Evolutionary conservation across 2,113 vertebrate species (phyloP).

Genomic region (Phalacrocorax pelagicus): DNA sequence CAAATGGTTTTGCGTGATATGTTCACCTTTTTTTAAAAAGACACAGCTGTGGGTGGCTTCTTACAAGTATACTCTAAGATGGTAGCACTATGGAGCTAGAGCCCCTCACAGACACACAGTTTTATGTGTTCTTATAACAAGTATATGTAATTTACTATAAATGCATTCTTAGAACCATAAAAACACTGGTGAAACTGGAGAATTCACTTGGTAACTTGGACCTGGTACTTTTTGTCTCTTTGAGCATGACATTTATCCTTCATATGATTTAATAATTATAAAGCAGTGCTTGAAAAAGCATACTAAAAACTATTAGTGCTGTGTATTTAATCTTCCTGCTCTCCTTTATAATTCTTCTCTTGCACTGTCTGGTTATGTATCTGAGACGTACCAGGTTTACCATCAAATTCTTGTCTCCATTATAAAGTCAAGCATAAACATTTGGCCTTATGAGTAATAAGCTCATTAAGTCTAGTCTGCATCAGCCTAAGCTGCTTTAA

Average conservation of each 20-base stretch:
- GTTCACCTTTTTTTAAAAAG: background rate
- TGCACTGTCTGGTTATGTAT: background rate
- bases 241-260: background rate
- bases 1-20: background rate
- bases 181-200: background rate
- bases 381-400: background rate
- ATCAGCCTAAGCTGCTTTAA: constrained; percentile 16
- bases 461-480: constrained; percentile 5
- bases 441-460: constrained; percentile 24
- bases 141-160: background rate
- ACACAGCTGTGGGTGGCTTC: background rate
- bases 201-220: background rate
- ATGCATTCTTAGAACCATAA: background rate
- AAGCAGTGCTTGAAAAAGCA: background rate
- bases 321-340: background rate
- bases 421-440: too few relatives aligned
- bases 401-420: background rate
- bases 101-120: background rate
- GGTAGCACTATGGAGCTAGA: background rate
- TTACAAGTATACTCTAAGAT: background rate
- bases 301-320: background rate
- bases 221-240: background rate
- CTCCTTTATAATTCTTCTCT: background rate
- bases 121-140: background rate
- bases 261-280: background rate